These are phyloP conservation scores for Callaeas wilsoni DNA, from an alignment of 2,113 vertebrate species.

Conservation along the genomic window DNA sequence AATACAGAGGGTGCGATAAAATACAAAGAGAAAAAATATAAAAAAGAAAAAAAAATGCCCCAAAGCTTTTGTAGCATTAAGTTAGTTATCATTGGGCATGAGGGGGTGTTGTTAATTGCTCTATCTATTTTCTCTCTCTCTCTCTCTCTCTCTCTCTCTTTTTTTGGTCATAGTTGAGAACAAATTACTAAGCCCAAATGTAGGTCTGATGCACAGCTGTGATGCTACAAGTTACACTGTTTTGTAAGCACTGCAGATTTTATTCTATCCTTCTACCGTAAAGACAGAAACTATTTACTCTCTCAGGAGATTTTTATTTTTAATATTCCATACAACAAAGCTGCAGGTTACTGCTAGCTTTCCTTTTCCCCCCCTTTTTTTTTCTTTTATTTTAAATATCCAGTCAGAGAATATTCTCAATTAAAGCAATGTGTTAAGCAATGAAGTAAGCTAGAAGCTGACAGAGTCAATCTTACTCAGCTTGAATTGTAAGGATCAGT, in stretches of 20 bases:
- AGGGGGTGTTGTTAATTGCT: neutral
- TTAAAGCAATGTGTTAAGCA: neutral
- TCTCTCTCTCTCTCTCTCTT: neutral
- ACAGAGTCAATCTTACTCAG: neutral
- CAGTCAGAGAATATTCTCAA: neutral
- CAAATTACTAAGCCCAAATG: neutral
- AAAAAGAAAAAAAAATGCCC: rapidly evolving
- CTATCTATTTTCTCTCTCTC: neutral
- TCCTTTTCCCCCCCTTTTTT: rapidly evolving
- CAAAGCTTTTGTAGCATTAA: neutral
- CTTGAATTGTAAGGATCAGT: neutral
- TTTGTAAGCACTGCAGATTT: neutral
- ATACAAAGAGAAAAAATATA: neutral
- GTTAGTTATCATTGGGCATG: neutral
- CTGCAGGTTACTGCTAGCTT: neutral
- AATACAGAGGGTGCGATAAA: neutral
- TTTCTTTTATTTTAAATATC: neutral
- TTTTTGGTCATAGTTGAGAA: neutral
- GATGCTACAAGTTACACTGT: neutral
- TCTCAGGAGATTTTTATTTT: neutral
- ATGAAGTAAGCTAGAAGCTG: neutral
- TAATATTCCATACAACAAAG: neutral
- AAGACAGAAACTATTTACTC: neutral
- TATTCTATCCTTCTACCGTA: neutral
- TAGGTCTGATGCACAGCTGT: neutral